phyloP scores from a whole-genome alignment of 2,113 vertebrate genomes.

The Epinephelus fuscoguttatus region DNA sequence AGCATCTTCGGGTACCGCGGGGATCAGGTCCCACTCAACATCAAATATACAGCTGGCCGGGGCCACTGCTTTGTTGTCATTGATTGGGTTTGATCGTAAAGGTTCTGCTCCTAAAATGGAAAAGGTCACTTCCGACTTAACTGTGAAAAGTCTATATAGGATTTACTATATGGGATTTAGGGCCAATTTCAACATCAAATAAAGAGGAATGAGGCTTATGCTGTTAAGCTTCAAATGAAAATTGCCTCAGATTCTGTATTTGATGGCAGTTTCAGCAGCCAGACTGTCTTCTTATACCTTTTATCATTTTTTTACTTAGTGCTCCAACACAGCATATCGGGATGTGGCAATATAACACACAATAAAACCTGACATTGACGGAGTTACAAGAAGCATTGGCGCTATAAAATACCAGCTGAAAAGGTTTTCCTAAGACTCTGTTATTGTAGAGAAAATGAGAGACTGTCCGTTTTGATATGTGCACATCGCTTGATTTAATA shows the following conservation, averaged over 20 bases:
- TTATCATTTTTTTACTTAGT: constrained; percentile 59
- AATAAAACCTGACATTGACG: constrained; percentile 63
- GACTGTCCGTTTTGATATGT: constrained; percentile 23
- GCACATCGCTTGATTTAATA: constrained; percentile 18
- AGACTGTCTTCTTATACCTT: constrained; percentile 44
- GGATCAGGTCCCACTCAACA: constrained; percentile 77
- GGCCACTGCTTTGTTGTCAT: constrained; percentile 83
- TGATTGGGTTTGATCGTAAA: constrained; percentile 86
- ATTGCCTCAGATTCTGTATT: constrained; percentile 53
- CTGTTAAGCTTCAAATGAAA: constrained; percentile 64
- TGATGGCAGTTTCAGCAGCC: constrained; percentile 49
- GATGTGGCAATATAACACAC: constrained; percentile 46
- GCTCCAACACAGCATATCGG: constrained; percentile 40
- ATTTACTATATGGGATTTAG: constrained; percentile 73
- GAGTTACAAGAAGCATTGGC: constrained; percentile 50
- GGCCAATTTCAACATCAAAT: constrained; percentile 71
- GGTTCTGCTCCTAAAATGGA: constrained; percentile 79
- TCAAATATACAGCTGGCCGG: constrained; percentile 75
- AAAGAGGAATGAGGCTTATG: constrained; percentile 63
- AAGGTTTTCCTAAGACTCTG: constrained; percentile 34
- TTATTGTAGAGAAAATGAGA: constrained; percentile 33
- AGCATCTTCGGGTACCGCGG: constrained; percentile 66
- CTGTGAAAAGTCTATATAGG: constrained; percentile 72
- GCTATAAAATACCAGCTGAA: constrained; percentile 58
- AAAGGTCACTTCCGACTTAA: constrained; percentile 85